These are phyloP conservation scores for Mergus octosetaceus DNA, from an alignment of 2,797 vertebrate species.

Conservation along the genomic window DNA sequence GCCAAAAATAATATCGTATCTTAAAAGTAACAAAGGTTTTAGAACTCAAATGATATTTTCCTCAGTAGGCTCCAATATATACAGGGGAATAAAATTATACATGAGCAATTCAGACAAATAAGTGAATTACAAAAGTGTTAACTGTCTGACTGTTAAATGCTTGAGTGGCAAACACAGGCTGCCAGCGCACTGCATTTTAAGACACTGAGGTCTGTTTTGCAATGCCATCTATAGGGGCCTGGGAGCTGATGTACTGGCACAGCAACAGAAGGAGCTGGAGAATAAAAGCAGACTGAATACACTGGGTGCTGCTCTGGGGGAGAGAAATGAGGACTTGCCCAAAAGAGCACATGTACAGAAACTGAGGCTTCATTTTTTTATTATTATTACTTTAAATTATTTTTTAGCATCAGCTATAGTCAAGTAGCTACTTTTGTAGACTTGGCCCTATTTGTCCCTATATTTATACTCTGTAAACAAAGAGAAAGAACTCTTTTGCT, in stretches of 20 bases:
- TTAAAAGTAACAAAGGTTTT: conserved; percentile 32
- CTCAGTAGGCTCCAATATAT: background rate
- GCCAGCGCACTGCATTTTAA: background rate
- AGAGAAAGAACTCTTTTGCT: background rate
- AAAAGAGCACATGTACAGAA: background rate
- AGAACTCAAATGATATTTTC: conserved; percentile 13
- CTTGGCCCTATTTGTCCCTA: background rate
- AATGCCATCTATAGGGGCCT: accelerated
- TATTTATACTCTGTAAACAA: background rate
- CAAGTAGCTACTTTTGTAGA: background rate
- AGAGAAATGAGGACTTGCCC: background rate
- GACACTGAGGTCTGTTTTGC: background rate
- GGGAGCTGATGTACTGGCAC: background rate
- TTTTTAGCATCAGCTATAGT: background rate
- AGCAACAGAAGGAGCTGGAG: background rate
- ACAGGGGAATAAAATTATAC: background rate
- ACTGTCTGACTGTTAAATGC: background rate
- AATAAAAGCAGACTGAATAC: background rate
- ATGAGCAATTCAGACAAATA: background rate
- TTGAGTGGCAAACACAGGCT: background rate
- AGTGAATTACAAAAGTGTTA: background rate
- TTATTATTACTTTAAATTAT: too few relatives aligned
- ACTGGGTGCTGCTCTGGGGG: background rate
- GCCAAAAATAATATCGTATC: conserved; percentile 33
- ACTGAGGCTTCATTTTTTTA: background rate